Evolutionary conservation across 2,888 invertebrate genomes (phyloP), one percentile per base, ranked within the genome.

Genomic region (Drosophila robusta): DNA sequence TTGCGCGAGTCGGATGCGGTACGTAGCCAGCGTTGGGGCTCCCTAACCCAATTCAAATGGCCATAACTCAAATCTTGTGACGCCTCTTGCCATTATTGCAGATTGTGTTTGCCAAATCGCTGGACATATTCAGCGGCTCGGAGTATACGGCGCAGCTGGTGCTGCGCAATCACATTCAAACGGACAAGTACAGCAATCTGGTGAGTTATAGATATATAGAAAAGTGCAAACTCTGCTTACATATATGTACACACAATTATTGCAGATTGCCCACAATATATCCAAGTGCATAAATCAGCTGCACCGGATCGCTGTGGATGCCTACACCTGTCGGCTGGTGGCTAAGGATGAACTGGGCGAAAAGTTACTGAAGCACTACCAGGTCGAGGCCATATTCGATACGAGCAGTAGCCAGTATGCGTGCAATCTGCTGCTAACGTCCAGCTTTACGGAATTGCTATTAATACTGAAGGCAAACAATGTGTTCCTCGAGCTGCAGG

Each of bases 1-100:
- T 78, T 92, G 79, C 92, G 92, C 63, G 92, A 92, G 78, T 91
- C 91, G 70, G 92, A 92, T 89, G 88, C 89, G 90, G 92, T 92
- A 46, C 0, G 72, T 64, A 16, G 5, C 34, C 9, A 32, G 16
- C 11, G 7, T 39, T 34, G 34, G 9, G 3, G 34, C 4, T 6
- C 8, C 14, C 5, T 46, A 34, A 38, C 26, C 49, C 41, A 18
- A 49, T 38, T 55, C 16, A 32, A 29, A 24, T 41, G 29, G 47
- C 22, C 18, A 57, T 60, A 60, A 57, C 26, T 58, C 39, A 78
- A 32, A 41, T 9, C 4, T 29, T 9, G 16, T 41, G 41, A 41
- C 44, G 4, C 32, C 58, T 50, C 36, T 49, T 55, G 44, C 24
- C 22, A 47, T 50, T 45, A 14, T 56, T 66, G 39, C 45, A 92